phyloP scores from a whole-genome alignment of 2,113 vertebrate species.

The Nycticorax nycticorax region DNA sequence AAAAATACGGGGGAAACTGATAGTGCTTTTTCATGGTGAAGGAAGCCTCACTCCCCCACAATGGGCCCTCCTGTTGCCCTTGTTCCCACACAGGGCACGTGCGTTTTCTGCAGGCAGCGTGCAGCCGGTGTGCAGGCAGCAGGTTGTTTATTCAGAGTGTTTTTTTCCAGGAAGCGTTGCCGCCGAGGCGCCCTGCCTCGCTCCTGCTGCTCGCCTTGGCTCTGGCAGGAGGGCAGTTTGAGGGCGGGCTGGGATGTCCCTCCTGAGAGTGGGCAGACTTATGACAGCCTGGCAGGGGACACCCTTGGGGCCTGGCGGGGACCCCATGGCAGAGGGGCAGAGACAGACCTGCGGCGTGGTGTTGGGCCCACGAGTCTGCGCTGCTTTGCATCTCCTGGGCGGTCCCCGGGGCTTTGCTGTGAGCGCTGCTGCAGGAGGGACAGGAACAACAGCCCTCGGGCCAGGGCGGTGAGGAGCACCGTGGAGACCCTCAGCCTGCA shows the following conservation, averaged over 20 bases:
- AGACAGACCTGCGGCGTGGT: not conserved
- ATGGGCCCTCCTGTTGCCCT: constrained; percentile 27
- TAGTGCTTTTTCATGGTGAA: not conserved
- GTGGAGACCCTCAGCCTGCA: fast-evolving
- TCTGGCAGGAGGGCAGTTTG: not conserved
- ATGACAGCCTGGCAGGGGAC: not conserved
- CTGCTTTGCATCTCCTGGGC: not conserved
- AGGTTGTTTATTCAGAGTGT: not conserved
- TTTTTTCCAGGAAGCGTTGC: not conserved
- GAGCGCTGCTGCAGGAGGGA: not conserved
- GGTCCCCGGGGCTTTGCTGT: not conserved
- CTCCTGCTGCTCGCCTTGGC: fast-evolving
- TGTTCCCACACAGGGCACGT: not conserved
- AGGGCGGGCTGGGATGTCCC: not conserved
- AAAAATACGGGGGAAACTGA: constrained; percentile 5
- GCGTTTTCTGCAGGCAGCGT: not conserved
- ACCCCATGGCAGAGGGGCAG: not conserved
- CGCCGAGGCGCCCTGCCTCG: not conserved
- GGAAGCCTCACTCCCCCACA: not conserved
- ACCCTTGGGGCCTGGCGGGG: not conserved
- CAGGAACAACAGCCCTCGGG: not conserved
- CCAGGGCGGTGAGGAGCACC: not conserved
- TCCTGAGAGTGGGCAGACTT: fast-evolving
- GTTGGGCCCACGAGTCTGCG: not conserved
- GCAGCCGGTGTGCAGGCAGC: not conserved